phyloP scores from a whole-genome alignment of 2,113 vertebrate genomes.

The Xerus inauris region DNA sequence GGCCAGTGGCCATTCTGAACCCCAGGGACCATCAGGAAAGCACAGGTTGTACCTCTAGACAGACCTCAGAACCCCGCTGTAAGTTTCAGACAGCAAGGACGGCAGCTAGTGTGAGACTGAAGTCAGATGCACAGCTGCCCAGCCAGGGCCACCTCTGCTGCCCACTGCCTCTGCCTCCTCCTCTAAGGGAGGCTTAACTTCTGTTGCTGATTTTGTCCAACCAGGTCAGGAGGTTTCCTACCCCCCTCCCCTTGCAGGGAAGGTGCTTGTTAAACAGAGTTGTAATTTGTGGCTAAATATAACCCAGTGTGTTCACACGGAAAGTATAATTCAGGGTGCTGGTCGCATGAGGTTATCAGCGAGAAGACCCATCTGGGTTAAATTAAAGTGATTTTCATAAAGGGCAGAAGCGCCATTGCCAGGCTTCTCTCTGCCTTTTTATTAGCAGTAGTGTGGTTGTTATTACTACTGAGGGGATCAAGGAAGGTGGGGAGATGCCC shows the following conservation, averaged over 20 bases:
- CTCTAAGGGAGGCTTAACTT: not conserved
- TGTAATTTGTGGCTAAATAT: conserved; percentile 83
- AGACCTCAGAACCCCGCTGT: not conserved
- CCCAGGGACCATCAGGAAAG: not conserved
- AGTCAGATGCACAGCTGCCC: not conserved
- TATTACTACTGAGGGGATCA: not conserved
- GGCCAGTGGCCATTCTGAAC: not conserved
- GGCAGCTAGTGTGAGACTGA: not conserved
- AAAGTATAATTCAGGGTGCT: conserved; percentile 74
- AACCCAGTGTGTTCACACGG: conserved; percentile 76
- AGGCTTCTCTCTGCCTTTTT: not conserved
- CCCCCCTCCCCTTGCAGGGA: not conserved
- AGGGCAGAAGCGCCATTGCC: not conserved
- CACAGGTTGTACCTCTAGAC: not conserved
- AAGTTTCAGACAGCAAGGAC: not conserved
- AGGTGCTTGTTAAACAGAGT: conserved; percentile 78
- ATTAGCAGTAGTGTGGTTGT: not conserved
- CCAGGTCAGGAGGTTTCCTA: conserved; percentile 49
- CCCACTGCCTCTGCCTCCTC: not conserved
- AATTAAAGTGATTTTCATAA: conserved; percentile 84
- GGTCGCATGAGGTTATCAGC: conserved; percentile 76
- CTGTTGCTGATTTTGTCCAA: conserved; percentile 6
- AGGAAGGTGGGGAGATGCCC: not conserved
- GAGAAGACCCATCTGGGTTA: conserved; percentile 83
- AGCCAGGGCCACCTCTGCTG: not conserved